Evolutionary conservation across 2,888 invertebrate genomes (phyloP).

Genomic region (Julus scanicus): DNA sequence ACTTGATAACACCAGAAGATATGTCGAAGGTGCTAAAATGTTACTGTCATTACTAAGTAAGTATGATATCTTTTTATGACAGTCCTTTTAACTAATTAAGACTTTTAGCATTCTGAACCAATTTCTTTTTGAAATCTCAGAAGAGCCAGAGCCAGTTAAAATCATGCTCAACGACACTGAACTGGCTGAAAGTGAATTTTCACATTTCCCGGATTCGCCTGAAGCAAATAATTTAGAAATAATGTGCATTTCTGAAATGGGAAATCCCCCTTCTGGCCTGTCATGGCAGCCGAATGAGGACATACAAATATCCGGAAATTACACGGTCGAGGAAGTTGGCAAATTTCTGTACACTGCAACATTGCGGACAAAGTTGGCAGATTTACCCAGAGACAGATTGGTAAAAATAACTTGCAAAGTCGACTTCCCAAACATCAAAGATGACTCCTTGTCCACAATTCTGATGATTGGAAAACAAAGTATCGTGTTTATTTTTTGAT

Average conservation of each 20-base stretch:
- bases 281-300: neutral
- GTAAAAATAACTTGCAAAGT: neutral
- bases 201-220: neutral
- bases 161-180: neutral
- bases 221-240: neutral
- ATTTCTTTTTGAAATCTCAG: neutral
- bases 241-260: neutral
- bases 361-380: neutral
- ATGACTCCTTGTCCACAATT: neutral
- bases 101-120: no score
- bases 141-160: neutral
- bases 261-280: neutral
- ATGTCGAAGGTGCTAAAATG: neutral
- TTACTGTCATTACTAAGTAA: neutral
- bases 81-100: no score
- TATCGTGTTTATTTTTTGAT: neutral
- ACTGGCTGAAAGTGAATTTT: neutral
- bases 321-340: neutral
- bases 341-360: neutral
- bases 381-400: neutral
- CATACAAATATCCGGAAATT: neutral
- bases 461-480: neutral
- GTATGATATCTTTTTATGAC: no score
- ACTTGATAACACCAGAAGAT: neutral
- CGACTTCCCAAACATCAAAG: neutral